phyloP scores from a whole-genome alignment of 2,888 invertebrate species.

The Mimachlamys varia region DNA sequence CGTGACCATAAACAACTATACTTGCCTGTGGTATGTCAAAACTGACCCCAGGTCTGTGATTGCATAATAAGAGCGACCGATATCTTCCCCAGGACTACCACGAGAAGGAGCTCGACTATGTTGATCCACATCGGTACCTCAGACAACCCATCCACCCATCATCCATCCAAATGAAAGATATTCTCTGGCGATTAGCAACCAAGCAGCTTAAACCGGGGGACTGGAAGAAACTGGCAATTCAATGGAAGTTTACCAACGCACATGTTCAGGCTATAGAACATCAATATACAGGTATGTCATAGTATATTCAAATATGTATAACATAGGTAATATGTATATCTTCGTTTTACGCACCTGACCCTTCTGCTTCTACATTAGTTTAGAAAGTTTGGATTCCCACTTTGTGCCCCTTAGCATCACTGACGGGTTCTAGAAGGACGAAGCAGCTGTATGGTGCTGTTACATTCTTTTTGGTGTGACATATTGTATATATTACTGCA shows the following conservation, averaged over 20 bases:
- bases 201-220: slow-evolving; percentile 85
- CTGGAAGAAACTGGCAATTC: slow-evolving; percentile 86
- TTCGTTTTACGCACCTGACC: no score
- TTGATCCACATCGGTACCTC: slow-evolving; percentile 72
- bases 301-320: not conserved
- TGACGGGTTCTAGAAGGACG: no score
- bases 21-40: no score
- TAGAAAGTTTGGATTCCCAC: no score
- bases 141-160: slow-evolving; percentile 72
- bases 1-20: no score
- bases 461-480: no score
- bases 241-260: slow-evolving; percentile 88
- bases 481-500: no score
- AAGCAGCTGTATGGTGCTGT: no score
- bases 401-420: no score
- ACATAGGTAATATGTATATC: no score
- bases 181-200: slow-evolving; percentile 81
- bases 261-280: slow-evolving; percentile 88
- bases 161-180: slow-evolving; percentile 76
- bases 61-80: not conserved
- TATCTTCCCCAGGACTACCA: slow-evolving; percentile 67
- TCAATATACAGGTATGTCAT: slow-evolving; percentile 86
- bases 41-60: no score
- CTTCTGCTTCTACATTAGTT: no score
- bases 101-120: slow-evolving; percentile 73